Conservation (phyloP, 2,113 vertebrate genomes). For the Mesocricetus auratus region DNA sequence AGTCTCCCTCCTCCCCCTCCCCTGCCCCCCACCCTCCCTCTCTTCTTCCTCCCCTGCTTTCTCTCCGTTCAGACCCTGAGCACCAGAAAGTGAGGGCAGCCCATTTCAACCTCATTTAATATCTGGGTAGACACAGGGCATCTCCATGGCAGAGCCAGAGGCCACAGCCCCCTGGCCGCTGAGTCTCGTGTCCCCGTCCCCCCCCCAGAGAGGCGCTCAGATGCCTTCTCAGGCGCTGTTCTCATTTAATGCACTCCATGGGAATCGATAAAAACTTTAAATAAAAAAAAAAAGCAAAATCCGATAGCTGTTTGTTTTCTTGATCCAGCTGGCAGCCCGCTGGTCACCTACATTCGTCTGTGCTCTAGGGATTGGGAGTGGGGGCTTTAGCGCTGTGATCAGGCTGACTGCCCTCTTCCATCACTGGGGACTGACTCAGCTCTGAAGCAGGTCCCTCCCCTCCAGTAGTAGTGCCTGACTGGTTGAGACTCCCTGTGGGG, state of each 20-base stretch:
- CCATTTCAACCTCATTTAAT: too few species aligned
- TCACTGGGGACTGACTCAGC: not conserved
- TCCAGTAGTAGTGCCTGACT: accelerated
- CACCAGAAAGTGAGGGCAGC: not conserved
- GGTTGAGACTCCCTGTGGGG: not conserved
- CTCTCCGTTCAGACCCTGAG: not conserved
- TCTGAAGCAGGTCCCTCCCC: not conserved
- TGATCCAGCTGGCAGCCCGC: conserved; percentile 46
- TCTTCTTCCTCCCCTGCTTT: too few species aligned
- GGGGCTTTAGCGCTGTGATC: not conserved
- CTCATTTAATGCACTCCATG: conserved; percentile 61
- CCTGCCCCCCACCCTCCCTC: not conserved
- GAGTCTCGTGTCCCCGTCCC: not conserved
- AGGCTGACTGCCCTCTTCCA: not conserved
- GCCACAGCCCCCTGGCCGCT: not conserved
- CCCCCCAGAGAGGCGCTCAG: conserved; percentile 13
- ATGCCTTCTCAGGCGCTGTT: conserved; percentile 54
- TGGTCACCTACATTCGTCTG: not conserved
- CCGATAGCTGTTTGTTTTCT: conserved; percentile 70
- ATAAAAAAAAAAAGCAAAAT: conserved; percentile 71
- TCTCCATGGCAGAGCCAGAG: not conserved
- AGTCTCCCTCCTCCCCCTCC: not conserved
- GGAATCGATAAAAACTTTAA: conserved; percentile 77
- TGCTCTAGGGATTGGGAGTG: not conserved
- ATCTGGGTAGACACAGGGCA: not conserved